Evolutionary conservation across 2,888 invertebrate genomes (phyloP).

Genomic region (Lasioglossum villosulum): DNA sequence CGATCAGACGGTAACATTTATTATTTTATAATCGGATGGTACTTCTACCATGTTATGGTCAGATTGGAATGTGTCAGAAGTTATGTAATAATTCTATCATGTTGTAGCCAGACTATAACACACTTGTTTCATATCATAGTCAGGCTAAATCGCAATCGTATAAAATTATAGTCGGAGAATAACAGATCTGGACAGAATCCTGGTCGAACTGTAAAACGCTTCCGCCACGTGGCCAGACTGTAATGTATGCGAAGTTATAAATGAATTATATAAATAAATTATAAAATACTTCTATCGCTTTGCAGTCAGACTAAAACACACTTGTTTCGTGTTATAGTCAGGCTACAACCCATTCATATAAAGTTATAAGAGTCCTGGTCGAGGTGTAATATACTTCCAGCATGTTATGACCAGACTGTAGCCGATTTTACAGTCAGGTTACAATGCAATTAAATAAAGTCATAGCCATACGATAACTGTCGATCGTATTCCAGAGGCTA

Average conservation of each 20-base stretch:
- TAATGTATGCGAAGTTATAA: neutral
- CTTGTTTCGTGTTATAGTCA: neutral
- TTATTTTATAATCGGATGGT: too few relatives aligned
- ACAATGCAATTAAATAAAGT: neutral
- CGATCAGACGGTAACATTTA: too few relatives aligned
- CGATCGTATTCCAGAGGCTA: neutral
- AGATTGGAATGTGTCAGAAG: too few relatives aligned
- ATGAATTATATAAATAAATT: neutral
- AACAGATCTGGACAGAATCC: neutral
- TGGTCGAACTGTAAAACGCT: too few relatives aligned
- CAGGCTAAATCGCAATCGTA: neutral
- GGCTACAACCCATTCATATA: neutral
- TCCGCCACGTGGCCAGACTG: neutral
- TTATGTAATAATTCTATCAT: too few relatives aligned
- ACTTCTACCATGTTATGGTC: too few relatives aligned
- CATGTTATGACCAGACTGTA: neutral
- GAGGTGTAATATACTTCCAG: neutral
- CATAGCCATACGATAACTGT: neutral
- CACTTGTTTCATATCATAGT: neutral
- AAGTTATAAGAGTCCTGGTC: neutral
- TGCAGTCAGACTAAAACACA: neutral
- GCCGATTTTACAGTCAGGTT: neutral
- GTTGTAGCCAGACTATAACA: neutral
- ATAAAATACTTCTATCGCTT: neutral
- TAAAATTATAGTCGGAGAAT: neutral